Percentiles rank a stretch among this genome's conserved stretches.
phyloP scores from a whole-genome alignment of 35 echinoderm and acorn worm genomes.

The Eucidaris tribuloides region DNA sequence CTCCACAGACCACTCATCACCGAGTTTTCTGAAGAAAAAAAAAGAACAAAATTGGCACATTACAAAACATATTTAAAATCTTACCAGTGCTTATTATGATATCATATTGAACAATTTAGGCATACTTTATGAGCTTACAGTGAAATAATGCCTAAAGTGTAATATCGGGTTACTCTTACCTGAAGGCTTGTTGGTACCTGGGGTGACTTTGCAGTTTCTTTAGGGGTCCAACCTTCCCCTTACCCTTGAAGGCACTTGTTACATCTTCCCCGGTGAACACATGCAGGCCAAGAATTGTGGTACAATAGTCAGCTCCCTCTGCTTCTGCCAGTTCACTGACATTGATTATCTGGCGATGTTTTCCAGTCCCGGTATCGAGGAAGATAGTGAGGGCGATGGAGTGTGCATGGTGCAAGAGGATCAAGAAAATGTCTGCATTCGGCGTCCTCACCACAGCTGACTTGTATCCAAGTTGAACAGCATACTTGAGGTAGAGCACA shows the following conservation, averaged over 20 bases:
- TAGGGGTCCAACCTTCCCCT: constrained; percentile 54
- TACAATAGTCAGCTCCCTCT: background rate
- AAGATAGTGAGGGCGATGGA: constrained; percentile 1
- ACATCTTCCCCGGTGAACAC: constrained; percentile 47
- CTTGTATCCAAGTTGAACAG: background rate
- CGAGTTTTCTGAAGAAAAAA: background rate
- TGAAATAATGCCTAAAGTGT: background rate
- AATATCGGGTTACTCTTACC: background rate
- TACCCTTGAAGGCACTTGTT: constrained; percentile 50
- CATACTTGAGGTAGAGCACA: constrained; percentile 43
- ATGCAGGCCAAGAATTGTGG: constrained; percentile 29
- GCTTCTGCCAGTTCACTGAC: constrained; percentile 2
- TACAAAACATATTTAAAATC: too few relatives aligned
- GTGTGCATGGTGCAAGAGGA: background rate
- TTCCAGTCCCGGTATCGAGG: constrained; percentile 33
- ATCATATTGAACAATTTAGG: background rate
- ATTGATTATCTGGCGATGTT: constrained; percentile 14
- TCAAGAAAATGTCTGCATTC: constrained; percentile 63
- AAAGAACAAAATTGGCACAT: too few relatives aligned
- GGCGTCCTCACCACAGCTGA: background rate
- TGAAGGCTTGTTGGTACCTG: background rate
- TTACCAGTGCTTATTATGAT: background rate
- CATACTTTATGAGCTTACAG: background rate
- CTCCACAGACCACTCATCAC: constrained; percentile 36
- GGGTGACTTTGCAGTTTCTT: constrained; percentile 15